Percentiles rank a stretch among this genome's conserved stretches.
Evolutionary conservation across 64 coral and sea anemone species (phyloP).

Genomic region (Pocillopora verrucosa): DNA sequence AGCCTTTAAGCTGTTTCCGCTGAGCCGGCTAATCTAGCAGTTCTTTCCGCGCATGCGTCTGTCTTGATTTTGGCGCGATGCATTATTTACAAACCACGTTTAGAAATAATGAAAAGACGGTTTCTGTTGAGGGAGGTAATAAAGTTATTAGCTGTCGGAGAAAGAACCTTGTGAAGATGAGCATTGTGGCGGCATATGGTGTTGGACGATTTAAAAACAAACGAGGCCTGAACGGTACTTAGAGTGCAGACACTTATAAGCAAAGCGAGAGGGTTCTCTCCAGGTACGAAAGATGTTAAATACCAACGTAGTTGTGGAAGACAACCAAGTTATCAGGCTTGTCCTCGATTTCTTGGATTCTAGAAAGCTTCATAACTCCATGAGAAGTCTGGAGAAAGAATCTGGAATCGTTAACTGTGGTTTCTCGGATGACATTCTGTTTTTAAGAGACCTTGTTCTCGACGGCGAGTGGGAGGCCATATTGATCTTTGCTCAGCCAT

Average conservation of each 20-base stretch:
- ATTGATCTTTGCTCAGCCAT: slow-evolving; percentile 86
- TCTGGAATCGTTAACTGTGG: slow-evolving; percentile 76
- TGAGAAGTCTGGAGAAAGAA: slow-evolving; percentile 91
- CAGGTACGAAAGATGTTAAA: slow-evolving; percentile 64
- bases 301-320: slow-evolving; percentile 65
- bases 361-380: slow-evolving; percentile 78
- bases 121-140: not conserved
- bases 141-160: not conserved
- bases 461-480: slow-evolving; percentile 97
- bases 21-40: not conserved
- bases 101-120: slow-evolving; percentile 34
- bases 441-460: slow-evolving; percentile 88
- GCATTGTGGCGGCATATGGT: slow-evolving; percentile 5
- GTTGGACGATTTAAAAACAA: not conserved
- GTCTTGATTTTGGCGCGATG: slow-evolving; percentile 55
- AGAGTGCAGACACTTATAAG: not conserved
- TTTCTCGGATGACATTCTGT: slow-evolving; percentile 79
- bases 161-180: not conserved
- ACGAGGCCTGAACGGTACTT: not conserved
- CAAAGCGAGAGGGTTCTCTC: not conserved
- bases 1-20: not conserved
- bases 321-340: slow-evolving; percentile 71
- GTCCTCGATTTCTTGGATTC: slow-evolving; percentile 88
- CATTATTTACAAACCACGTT: slow-evolving; percentile 68
- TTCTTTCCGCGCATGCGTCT: slow-evolving; percentile 45